Conservation (phyloP, 2,113 vertebrate species). For the Tetrax tetrax region DNA sequence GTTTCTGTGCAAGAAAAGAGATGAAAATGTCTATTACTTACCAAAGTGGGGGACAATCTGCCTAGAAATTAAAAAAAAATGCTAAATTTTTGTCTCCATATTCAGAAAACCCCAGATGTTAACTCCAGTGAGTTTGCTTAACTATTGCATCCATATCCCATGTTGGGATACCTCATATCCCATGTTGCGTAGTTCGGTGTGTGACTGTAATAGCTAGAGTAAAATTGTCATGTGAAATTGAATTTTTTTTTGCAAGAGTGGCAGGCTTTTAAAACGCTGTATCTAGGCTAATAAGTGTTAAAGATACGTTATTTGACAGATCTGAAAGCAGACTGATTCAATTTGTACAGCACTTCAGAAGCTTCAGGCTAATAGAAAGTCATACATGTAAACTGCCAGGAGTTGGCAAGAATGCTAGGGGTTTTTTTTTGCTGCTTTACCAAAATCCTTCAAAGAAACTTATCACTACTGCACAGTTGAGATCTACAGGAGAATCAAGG, state of each 20-base stretch:
- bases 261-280: background rate
- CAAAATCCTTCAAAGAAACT: background rate
- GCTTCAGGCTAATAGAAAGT: background rate
- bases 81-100: background rate
- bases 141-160: background rate
- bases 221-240: background rate
- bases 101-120: background rate
- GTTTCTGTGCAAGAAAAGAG: background rate
- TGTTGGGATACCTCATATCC: rapidly evolving
- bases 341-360: background rate
- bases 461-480: background rate
- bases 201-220: background rate
- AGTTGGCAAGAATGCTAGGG: background rate
- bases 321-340: background rate
- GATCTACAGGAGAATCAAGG: background rate
- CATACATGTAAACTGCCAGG: background rate
- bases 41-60: background rate
- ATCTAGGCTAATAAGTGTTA: background rate
- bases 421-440: background rate
- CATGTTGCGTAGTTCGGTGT: rapidly evolving
- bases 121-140: background rate
- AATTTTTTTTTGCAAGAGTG: background rate
- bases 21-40: background rate
- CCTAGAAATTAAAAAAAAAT: background rate
- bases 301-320: background rate